Percentiles rank a stretch among this genome's conserved stretches.
phyloP scores from a whole-genome alignment of 2,888 invertebrate species.

The Zaprionus lineosus region DNA sequence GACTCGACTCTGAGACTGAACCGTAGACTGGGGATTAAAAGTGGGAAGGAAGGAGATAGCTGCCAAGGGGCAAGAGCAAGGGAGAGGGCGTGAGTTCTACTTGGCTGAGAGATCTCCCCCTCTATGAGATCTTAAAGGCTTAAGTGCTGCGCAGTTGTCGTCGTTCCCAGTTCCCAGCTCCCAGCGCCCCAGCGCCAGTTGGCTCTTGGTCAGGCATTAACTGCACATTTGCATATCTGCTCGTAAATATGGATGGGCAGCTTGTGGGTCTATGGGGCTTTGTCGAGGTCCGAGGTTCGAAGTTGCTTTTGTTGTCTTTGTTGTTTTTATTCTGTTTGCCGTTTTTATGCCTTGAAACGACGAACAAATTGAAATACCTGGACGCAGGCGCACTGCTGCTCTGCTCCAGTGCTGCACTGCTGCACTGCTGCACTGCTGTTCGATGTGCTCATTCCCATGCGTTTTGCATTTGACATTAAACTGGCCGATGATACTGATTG shows the following conservation, averaged over 20 bases:
- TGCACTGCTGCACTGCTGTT: slow-evolving; percentile 41
- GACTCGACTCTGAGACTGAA: slow-evolving; percentile 2
- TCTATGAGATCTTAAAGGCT: slow-evolving; percentile 69
- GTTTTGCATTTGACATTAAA: slow-evolving; percentile 74
- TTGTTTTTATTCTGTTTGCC: slow-evolving; percentile 1
- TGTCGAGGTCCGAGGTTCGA: too few species aligned
- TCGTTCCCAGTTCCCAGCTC: too few species aligned
- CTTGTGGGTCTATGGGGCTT: slow-evolving; percentile 58
- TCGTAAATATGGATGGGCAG: slow-evolving; percentile 76
- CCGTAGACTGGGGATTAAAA: background rate
- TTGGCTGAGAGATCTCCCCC: slow-evolving; percentile 13
- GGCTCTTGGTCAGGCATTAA: slow-evolving; percentile 58
- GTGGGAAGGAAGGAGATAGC: slow-evolving; percentile 9
- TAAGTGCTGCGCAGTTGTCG: slow-evolving; percentile 59
- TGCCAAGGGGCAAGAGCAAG: background rate
- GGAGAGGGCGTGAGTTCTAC: slow-evolving; percentile 9
- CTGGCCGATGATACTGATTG: slow-evolving; percentile 73
- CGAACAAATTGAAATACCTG: slow-evolving; percentile 70
- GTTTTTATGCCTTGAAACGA: background rate
- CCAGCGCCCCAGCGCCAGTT: slow-evolving; percentile 69
- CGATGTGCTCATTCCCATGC: slow-evolving; percentile 74
- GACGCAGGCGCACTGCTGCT: too few species aligned
- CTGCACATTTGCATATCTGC: slow-evolving; percentile 75
- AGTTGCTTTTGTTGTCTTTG: background rate
- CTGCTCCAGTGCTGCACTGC: too few species aligned